A percentile compares a stretch with the other conserved stretches of the same genome.
phyloP scores from a whole-genome alignment of 2,797 vertebrate species.

The Tenualosa thibaudeaui region DNA sequence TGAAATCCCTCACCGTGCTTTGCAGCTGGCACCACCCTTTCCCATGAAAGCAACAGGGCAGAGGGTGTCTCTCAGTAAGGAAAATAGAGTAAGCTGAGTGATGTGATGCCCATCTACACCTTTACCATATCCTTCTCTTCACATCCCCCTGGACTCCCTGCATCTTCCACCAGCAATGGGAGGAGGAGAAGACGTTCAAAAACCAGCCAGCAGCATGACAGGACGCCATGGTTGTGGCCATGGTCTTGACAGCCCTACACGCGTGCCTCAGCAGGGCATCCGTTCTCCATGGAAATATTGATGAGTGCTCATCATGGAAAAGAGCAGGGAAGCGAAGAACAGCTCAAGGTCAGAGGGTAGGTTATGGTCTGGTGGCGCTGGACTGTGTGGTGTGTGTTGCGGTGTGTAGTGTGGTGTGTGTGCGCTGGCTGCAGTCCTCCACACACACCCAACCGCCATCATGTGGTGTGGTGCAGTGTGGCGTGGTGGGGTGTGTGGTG shows the following conservation, averaged over 20 bases:
- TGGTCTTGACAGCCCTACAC: not conserved
- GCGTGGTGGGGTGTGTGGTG: not conserved
- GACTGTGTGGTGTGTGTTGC: not conserved
- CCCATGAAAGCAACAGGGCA: not conserved
- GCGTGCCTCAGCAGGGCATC: not conserved
- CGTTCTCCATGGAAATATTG: constrained; percentile 15
- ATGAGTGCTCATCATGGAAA: not conserved
- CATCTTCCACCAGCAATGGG: not conserved
- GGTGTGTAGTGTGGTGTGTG: not conserved
- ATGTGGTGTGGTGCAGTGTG: not conserved
- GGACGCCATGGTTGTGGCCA: too few species aligned
- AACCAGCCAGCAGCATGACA: not conserved
- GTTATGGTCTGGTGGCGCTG: not conserved
- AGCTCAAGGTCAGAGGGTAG: not conserved
- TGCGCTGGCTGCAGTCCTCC: not conserved
- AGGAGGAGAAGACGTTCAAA: not conserved
- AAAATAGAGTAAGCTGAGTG: not conserved
- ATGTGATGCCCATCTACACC: not conserved
- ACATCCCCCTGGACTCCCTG: not conserved
- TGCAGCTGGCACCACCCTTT: not conserved
- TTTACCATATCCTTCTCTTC: not conserved
- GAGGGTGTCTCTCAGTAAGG: not conserved
- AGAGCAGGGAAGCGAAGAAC: not conserved
- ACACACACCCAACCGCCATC: too few species aligned
- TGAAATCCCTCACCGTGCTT: not conserved